Percentiles rank a stretch among this genome's conserved stretches.
Evolutionary conservation across 2,797 vertebrate species (phyloP).

Genomic region (Gymnothorax javanicus): DNA sequence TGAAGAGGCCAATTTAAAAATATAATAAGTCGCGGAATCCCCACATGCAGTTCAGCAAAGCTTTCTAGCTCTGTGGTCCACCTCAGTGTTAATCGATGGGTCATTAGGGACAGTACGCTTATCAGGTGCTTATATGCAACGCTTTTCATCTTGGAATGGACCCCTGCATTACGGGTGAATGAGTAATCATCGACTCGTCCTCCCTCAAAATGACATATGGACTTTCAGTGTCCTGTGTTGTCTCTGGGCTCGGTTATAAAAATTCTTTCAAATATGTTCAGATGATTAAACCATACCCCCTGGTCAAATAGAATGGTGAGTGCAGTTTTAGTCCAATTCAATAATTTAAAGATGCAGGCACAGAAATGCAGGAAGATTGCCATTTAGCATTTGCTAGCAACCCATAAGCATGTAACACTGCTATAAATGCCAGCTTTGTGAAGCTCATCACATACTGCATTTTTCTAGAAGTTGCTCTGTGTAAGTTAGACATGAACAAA

Average conservation of each 20-base stretch:
- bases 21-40: constrained; percentile 67
- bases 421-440: background rate
- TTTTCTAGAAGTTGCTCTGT: no score
- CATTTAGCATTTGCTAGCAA: background rate
- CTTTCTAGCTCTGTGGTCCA: constrained; percentile 34
- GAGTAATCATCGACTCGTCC: constrained; percentile 34
- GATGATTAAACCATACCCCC: constrained; percentile 44
- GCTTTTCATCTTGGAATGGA: constrained; percentile 42
- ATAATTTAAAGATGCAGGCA: background rate
- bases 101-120: constrained; percentile 43
- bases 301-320: constrained; percentile 18
- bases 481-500: no score
- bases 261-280: constrained; percentile 34
- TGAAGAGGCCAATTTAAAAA: constrained; percentile 73
- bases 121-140: constrained; percentile 27
- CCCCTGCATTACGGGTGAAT: constrained; percentile 42
- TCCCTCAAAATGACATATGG: constrained; percentile 30
- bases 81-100: constrained; percentile 55
- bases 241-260: constrained; percentile 37
- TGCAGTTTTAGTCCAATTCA: background rate
- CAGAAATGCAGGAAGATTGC: background rate
- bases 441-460: background rate
- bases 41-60: constrained; percentile 28
- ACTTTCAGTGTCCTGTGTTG: constrained; percentile 36
- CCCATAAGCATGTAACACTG: background rate